These are phyloP conservation scores for Argyra leucocephala DNA, from an alignment of 2,888 invertebrate species.

Conservation along the genomic window DNA sequence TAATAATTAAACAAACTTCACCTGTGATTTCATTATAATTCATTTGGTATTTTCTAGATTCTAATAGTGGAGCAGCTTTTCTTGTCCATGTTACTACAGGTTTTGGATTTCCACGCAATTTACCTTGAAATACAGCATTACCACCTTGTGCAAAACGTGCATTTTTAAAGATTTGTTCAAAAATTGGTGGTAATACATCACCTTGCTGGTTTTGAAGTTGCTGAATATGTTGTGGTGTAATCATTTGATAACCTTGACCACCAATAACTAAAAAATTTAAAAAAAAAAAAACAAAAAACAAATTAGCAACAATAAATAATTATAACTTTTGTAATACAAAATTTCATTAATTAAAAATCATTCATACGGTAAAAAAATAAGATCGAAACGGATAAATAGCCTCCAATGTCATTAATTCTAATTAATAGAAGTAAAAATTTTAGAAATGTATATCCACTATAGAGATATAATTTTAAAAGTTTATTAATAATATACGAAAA, in stretches of 20 bases:
- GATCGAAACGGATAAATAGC: too few species aligned
- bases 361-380: too few species aligned
- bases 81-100: conserved; percentile 86
- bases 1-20: conserved; percentile 81
- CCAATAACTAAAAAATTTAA: too few species aligned
- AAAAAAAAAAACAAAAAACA: too few species aligned
- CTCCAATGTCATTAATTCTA: too few species aligned
- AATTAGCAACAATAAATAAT: too few species aligned
- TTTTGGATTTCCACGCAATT: conserved; percentile 81
- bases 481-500: too few species aligned
- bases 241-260: conserved; percentile 27
- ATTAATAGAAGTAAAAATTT: too few species aligned
- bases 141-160: conserved; percentile 92
- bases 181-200: conserved; percentile 82
- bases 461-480: too few species aligned
- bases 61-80: conserved; percentile 72
- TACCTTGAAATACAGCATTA: conserved; percentile 85
- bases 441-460: too few species aligned
- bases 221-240: conserved; percentile 42
- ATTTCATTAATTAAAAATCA: too few species aligned
- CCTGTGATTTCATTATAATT: conserved; percentile 86
- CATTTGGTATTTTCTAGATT: conserved; percentile 80
- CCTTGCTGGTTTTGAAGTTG: conserved; percentile 54
- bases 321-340: too few species aligned
- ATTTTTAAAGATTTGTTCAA: conserved; percentile 91